Percentiles rank a stretch among this genome's conserved stretches.
Conservation (phyloP, 1,140 invertebrate genomes). For the Cheumatopsyche charites region DNA sequence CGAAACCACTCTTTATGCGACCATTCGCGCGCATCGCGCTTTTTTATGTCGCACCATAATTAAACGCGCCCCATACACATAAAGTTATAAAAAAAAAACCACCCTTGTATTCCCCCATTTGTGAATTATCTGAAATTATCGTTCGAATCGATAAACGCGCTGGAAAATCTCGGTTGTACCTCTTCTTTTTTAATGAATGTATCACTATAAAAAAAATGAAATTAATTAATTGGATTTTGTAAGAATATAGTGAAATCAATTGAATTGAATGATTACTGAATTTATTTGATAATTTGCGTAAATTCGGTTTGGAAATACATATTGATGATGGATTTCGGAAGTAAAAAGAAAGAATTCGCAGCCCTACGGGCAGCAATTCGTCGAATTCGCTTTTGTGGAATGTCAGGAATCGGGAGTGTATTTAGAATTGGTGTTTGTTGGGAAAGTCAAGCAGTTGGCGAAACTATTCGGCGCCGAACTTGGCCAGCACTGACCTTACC, state of each 20-base stretch:
- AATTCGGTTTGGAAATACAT: too few relatives aligned
- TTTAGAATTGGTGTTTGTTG: neutral
- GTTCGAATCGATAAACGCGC: neutral
- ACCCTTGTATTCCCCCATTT: neutral
- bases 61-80: slow-evolving; percentile 2
- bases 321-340: too few relatives aligned
- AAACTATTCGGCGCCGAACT: slow-evolving; percentile 7
- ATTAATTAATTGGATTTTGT: too few relatives aligned
- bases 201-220: too few relatives aligned
- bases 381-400: too few relatives aligned
- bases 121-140: neutral
- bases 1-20: slow-evolving; percentile 11
- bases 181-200: too few relatives aligned
- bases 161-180: neutral
- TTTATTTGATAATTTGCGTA: too few relatives aligned
- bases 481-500: slow-evolving; percentile 6
- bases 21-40: slow-evolving; percentile 8
- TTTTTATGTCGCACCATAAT: slow-evolving; percentile 6
- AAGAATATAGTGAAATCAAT: too few relatives aligned
- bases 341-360: neutral
- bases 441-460: neutral
- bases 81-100: slow-evolving; percentile 4
- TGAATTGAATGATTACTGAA: too few relatives aligned
- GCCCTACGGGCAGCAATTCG: neutral
- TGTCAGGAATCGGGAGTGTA: neutral